These are phyloP conservation scores for Urophycis tenuis DNA, from an alignment of 2,797 vertebrate species.

Conservation along the genomic window DNA sequence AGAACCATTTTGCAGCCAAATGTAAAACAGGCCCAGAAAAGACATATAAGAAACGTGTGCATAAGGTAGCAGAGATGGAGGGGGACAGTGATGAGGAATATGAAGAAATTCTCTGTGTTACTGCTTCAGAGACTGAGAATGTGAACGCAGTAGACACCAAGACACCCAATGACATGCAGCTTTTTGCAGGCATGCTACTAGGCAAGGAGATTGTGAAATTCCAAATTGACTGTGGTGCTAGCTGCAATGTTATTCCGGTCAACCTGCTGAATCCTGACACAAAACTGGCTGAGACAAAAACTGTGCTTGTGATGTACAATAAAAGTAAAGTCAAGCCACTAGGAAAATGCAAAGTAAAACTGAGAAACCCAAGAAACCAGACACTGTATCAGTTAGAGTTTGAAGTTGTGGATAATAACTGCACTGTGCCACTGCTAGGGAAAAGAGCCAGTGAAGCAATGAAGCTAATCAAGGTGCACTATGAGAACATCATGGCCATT, in stretches of 20 bases:
- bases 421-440: neutral
- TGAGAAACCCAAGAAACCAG: constrained; percentile 34
- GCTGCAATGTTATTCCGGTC: constrained; percentile 18
- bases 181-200: constrained; percentile 25
- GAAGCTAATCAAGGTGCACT: constrained; percentile 24
- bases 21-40: neutral
- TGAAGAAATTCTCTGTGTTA: constrained; percentile 3
- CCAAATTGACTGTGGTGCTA: constrained; percentile 31
- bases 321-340: constrained; percentile 20
- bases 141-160: neutral
- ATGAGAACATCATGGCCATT: constrained; percentile 22
- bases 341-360: constrained; percentile 8
- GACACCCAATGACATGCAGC: too few relatives aligned
- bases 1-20: too few relatives aligned
- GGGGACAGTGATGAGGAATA: constrained; percentile 21
- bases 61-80: neutral
- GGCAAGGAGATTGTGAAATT: constrained; percentile 11
- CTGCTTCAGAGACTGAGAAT: neutral
- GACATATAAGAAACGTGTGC: neutral
- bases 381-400: constrained; percentile 28
- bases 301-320: constrained; percentile 27
- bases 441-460: constrained; percentile 20
- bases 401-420: neutral
- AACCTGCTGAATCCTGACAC: constrained; percentile 12
- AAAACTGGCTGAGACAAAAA: constrained; percentile 15